Evolutionary conservation across 1,140 invertebrate genomes (phyloP).

Genomic region (Melanaphis sacchari): DNA sequence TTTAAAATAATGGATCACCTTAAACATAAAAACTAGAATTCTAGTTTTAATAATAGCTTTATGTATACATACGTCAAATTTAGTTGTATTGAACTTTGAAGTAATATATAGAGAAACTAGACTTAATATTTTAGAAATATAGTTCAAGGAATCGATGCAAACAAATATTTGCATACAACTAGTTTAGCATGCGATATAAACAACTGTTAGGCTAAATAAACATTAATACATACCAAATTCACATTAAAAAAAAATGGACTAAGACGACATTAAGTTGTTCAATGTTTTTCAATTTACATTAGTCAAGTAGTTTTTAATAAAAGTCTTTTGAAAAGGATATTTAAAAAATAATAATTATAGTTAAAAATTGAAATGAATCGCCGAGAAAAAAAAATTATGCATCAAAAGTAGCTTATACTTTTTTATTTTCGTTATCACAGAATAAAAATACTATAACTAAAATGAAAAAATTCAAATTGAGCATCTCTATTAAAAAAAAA

Average conservation of each 20-base stretch:
- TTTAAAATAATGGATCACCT: background rate
- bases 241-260: background rate
- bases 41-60: background rate
- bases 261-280: background rate
- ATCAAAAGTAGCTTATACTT: background rate
- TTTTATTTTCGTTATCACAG: background rate
- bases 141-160: background rate
- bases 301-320: background rate
- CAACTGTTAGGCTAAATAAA: constrained; percentile 17
- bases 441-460: background rate
- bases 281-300: background rate
- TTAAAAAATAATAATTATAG: background rate
- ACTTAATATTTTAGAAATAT: constrained; percentile 1
- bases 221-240: background rate
- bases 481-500: background rate
- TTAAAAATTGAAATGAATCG: background rate
- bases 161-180: background rate
- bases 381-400: background rate
- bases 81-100: background rate
- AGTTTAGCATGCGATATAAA: background rate
- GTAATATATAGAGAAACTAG: background rate
- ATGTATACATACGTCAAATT: background rate
- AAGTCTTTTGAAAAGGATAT: background rate
- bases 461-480: background rate
- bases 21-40: background rate